Conservation (phyloP, 53 echinoderm and acorn worm genomes). For the Apostichopus leukothele region DNA sequence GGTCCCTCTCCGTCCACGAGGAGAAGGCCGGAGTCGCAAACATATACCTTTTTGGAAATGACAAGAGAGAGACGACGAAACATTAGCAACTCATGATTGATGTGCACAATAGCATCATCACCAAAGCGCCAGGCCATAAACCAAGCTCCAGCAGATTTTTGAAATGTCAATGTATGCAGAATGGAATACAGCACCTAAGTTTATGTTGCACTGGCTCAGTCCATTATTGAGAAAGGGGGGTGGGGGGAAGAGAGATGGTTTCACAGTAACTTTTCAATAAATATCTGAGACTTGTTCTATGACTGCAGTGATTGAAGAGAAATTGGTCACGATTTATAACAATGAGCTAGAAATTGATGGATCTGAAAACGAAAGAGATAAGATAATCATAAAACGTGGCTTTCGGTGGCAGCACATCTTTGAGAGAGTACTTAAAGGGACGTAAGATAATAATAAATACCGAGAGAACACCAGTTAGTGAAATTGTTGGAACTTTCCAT, state of each 20-base stretch:
- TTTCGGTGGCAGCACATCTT: too few relatives aligned
- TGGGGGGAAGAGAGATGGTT: neutral
- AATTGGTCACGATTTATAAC: too few relatives aligned
- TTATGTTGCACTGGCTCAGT: conserved; percentile 22
- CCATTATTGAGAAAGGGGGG: conserved; percentile 16
- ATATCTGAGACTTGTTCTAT: too few relatives aligned
- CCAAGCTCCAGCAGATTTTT: conserved; percentile 33
- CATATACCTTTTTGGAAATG: conserved; percentile 1
- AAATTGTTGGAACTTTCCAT: too few relatives aligned
- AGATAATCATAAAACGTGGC: too few relatives aligned
- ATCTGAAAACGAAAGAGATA: too few relatives aligned
- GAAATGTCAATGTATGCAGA: conserved; percentile 51
- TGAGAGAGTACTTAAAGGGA: too few relatives aligned
- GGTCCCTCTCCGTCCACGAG: conserved; percentile 12
- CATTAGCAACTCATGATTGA: conserved; percentile 28
- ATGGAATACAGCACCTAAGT: conserved; percentile 29
- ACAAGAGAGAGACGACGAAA: neutral
- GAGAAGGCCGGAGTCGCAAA: neutral
- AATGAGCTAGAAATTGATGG: too few relatives aligned
- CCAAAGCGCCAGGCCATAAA: conserved; percentile 5
- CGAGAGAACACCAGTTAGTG: too few relatives aligned
- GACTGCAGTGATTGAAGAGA: too few relatives aligned
- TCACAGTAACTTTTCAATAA: too few relatives aligned
- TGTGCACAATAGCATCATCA: conserved; percentile 39
- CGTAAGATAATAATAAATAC: too few relatives aligned